Evolutionary conservation across 2,797 vertebrate species (phyloP).

Genomic region (Pampus argenteus): DNA sequence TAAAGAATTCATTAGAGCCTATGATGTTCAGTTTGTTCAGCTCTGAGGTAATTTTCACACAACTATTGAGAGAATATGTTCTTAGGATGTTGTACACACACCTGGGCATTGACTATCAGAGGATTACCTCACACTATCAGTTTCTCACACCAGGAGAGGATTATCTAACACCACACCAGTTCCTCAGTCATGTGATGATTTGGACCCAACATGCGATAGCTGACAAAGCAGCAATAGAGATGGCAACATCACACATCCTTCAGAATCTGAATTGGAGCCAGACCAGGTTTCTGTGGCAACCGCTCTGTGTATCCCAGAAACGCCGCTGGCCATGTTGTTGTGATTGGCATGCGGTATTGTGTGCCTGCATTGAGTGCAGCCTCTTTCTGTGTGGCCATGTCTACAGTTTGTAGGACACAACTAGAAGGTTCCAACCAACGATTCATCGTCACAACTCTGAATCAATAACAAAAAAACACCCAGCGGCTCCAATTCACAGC

Average conservation of each 20-base stretch:
- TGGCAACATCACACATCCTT: constrained; percentile 40
- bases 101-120: neutral
- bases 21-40: neutral
- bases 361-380: constrained; percentile 28
- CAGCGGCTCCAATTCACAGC: constrained; percentile 19
- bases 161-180: neutral
- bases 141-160: neutral
- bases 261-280: constrained; percentile 36
- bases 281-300: constrained; percentile 61
- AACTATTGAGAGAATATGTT: no score
- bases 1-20: neutral
- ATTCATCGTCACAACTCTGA: constrained; percentile 46
- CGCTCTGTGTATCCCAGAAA: constrained; percentile 60
- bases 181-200: neutral
- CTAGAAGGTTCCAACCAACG: constrained; percentile 53
- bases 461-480: constrained; percentile 35
- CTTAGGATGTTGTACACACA: neutral
- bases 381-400: constrained; percentile 45
- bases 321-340: constrained; percentile 25
- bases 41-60: neutral
- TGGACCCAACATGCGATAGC: constrained; percentile 20
- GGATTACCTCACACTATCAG: neutral
- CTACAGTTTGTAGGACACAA: constrained; percentile 42
- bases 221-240: constrained; percentile 8
- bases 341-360: constrained; percentile 65